Percentiles rank a stretch among this genome's conserved stretches.
These are phyloP conservation scores for Pachymerium ferrugineum DNA, from an alignment of 2,888 invertebrate species.

Conservation along the genomic window DNA sequence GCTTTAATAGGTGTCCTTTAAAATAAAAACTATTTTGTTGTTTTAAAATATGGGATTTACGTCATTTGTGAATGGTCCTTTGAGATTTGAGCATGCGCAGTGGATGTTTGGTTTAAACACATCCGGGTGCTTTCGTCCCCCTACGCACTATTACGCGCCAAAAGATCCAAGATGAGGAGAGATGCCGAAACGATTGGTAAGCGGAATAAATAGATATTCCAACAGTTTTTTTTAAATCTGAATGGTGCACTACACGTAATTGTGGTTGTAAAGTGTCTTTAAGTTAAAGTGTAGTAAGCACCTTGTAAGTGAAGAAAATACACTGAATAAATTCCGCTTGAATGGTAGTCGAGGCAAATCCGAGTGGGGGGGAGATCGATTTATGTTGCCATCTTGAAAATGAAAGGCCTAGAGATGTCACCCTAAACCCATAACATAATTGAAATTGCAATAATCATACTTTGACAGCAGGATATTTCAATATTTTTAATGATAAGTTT, in stretches of 20 bases:
- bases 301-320: neutral
- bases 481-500: neutral
- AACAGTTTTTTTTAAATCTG: neutral
- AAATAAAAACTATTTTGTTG: neutral
- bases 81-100: slow-evolving; percentile 10
- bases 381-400: slow-evolving; percentile 31
- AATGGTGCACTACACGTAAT: neutral
- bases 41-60: neutral
- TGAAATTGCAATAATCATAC: neutral
- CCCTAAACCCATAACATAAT: neutral
- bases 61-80: neutral
- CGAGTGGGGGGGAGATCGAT: slow-evolving; percentile 26
- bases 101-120: neutral
- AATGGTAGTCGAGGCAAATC: neutral
- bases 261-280: neutral
- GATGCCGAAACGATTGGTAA: slow-evolving; percentile 20
- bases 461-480: neutral
- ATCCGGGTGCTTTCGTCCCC: slow-evolving; percentile 18
- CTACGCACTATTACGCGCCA: slow-evolving; percentile 23
- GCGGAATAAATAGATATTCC: neutral
- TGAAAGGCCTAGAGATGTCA: slow-evolving; percentile 15
- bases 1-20: neutral
- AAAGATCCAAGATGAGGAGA: slow-evolving; percentile 30
- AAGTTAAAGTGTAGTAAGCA: neutral
- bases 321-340: neutral